phyloP scores from a whole-genome alignment of 2,113 vertebrate species.

The Chelonoidis abingdonii region DNA sequence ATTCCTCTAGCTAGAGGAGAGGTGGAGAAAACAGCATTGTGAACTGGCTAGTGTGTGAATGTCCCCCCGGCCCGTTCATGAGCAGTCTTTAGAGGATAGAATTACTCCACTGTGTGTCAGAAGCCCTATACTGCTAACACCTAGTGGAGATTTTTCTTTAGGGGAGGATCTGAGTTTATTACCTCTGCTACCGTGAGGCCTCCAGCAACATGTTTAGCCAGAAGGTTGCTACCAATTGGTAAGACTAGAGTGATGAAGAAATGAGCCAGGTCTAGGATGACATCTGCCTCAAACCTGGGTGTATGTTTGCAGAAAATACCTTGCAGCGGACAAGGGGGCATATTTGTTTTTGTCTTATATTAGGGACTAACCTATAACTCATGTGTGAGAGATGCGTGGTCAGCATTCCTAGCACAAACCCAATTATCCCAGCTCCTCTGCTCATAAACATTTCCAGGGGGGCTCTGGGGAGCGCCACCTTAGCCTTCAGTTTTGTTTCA shows the following conservation, averaged over 20 bases:
- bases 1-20: no score
- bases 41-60: background rate
- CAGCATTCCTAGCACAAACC: background rate
- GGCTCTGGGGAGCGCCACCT: background rate
- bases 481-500: background rate
- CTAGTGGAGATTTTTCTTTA: background rate
- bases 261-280: background rate
- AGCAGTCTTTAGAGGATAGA: background rate
- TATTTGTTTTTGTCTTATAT: background rate
- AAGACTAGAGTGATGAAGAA: background rate
- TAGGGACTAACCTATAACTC: background rate
- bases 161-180: background rate
- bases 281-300: background rate
- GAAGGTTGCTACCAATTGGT: background rate
- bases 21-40: background rate
- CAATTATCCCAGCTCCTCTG: rapidly evolving
- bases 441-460: background rate
- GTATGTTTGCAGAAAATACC: background rate
- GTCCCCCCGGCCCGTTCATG: background rate
- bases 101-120: background rate
- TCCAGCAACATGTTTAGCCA: background rate
- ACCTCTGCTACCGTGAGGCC: background rate
- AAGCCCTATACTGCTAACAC: background rate
- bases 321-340: background rate
- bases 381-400: background rate